phyloP scores from a whole-genome alignment of 1,140 invertebrate species.

The Carposina sasakii region DNA sequence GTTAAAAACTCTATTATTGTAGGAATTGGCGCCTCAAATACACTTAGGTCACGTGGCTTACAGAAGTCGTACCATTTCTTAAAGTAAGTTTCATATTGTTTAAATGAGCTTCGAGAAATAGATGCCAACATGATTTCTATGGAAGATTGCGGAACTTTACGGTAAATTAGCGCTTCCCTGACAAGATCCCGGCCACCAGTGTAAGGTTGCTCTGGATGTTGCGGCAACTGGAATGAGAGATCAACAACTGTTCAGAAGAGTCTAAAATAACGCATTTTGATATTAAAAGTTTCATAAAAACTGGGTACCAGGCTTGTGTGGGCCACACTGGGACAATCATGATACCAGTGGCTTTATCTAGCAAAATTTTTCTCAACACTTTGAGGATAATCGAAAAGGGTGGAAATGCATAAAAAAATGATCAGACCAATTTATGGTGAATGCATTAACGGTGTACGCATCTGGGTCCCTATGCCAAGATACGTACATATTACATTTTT shows the following conservation, averaged over 20 bases:
- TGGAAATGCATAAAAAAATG: constrained; percentile 12
- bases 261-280: background rate
- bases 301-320: constrained; percentile 21
- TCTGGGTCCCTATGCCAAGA: constrained; percentile 1
- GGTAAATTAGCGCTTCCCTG: background rate
- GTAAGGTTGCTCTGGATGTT: constrained; percentile 14
- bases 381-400: constrained; percentile 15
- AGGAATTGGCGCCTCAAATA: constrained; percentile 1
- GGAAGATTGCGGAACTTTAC: background rate
- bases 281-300: constrained; percentile 12
- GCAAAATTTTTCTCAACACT: constrained; percentile 10
- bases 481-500: background rate
- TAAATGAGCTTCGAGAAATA: background rate
- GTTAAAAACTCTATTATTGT: constrained; percentile 1
- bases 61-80: constrained; percentile 9
- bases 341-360: constrained; percentile 16
- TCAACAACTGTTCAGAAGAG: background rate
- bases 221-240: constrained; percentile 14
- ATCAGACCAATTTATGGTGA: background rate
- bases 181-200: constrained; percentile 23
- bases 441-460: background rate
- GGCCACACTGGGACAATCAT: constrained; percentile 22
- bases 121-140: background rate
- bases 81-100: constrained; percentile 2
- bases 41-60: too few relatives aligned